phyloP scores from a whole-genome alignment of 2,888 invertebrate genomes.

The Pristionchus mayeri region DNA sequence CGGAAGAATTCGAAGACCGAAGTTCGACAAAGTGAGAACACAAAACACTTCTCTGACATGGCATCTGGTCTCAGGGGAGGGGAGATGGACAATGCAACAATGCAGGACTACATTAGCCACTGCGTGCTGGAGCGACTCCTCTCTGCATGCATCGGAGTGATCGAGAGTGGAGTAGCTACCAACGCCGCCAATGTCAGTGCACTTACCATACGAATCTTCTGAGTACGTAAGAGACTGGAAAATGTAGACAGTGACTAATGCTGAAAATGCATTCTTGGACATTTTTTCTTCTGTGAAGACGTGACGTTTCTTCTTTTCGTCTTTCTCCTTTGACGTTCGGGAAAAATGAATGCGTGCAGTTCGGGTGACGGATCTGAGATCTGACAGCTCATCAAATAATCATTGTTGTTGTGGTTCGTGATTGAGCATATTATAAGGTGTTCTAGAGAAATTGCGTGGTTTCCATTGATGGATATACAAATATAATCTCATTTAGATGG shows the following conservation, averaged over 20 bases:
- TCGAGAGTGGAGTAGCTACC: constrained; percentile 41
- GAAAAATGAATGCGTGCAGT: no score
- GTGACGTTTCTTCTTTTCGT: no score
- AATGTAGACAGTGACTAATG: no score
- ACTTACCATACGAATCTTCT: neutral
- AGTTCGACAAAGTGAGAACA: constrained; percentile 28
- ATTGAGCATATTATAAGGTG: no score
- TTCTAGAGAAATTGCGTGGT: no score
- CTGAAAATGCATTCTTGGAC: no score
- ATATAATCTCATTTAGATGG: constrained; percentile 19
- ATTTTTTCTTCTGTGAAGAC: neutral
- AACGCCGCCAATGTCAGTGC: constrained; percentile 33
- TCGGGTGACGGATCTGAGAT: no score
- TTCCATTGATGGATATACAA: neutral
- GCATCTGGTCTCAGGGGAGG: neutral
- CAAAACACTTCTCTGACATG: neutral
- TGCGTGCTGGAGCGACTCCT: constrained; percentile 25
- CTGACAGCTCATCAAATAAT: neutral
- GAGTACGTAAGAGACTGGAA: no score
- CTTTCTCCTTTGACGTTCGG: neutral
- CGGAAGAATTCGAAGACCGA: neutral
- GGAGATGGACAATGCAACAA: neutral
- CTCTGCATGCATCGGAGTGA: constrained; percentile 29
- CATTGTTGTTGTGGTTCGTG: neutral
- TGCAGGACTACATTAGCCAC: constrained; percentile 47